Evolutionary conservation across 2,797 vertebrate genomes (phyloP), one percentile per base, ranked within the genome.

Genomic region (Emydoidea blandingii): DNA sequence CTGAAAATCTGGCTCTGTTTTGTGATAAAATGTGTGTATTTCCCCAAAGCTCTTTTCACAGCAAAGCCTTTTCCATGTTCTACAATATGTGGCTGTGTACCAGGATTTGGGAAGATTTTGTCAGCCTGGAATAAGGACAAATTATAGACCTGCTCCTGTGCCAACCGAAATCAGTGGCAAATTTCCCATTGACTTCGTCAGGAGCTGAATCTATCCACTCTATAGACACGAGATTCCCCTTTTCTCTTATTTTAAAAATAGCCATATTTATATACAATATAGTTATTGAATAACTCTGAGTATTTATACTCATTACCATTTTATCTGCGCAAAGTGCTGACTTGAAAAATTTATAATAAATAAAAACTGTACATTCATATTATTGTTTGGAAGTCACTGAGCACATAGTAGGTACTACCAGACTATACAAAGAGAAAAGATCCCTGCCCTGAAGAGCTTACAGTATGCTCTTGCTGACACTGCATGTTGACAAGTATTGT

Each of bases 21-120:
- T 76, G 21, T 14, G 84, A 87, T 34, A 74, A 65, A 91, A 83
- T 10, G 0, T 0, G 0, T 0, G 1, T 31, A 79, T 84, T 29
- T 49, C 8, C 27, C 8, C 57, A 29, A 90, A n/a, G 12, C 5
- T 5, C 3, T 86, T 76, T 31, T 81, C 34, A 41, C 56, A 2
- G 5, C 15, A 93, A 8, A 44, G 6, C 41, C 18, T 68, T 0
- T 11, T 76, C 15, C 23, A 81, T 53, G 3, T 87, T 82, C 41
- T 2, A 1, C 47, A 16, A 68, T 37, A 50, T 3, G 4, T 2
- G 3, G 56, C 53, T 12, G 21, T 12, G 15, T 19, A 85, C 25
- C 21, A 65, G 4, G 3, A 68, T 41, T 8, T 85, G 62, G 31
- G 19, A 93, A 84, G 4, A 49, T 56, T 49, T 87, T 84, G 1